These are phyloP conservation scores for Acipenser transmontanus DNA, from an alignment of 2,797 vertebrate species.

Conservation along the genomic window DNA sequence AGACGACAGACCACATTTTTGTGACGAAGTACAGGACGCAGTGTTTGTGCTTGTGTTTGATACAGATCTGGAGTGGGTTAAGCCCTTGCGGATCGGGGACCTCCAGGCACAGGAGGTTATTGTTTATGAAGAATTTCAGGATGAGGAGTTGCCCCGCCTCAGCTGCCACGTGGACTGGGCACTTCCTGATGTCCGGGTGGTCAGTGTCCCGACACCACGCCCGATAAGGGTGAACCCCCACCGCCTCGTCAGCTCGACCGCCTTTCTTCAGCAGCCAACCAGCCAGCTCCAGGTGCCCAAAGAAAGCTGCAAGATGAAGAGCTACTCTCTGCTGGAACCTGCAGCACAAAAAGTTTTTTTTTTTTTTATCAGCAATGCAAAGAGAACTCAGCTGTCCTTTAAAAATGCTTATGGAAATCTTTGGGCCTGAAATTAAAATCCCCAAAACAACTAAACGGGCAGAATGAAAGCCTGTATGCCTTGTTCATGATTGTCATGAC, in stretches of 20 bases:
- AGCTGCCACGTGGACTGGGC: conserved; percentile 56
- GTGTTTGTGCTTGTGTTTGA: conserved; percentile 45
- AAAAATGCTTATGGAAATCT: not conserved
- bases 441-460: too few relatives aligned
- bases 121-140: conserved; percentile 61
- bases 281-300: conserved; percentile 56
- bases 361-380: not conserved
- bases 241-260: conserved; percentile 42
- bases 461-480: too few relatives aligned
- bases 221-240: conserved; percentile 57
- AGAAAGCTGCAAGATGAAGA: conserved; percentile 59
- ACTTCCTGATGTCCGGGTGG: conserved; percentile 52
- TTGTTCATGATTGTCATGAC: too few relatives aligned
- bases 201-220: conserved; percentile 60
- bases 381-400: not conserved
- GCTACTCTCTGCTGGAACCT: conserved; percentile 69
- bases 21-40: conserved; percentile 53
- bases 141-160: conserved; percentile 57
- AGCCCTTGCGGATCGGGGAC: conserved; percentile 46
- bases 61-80: conserved; percentile 51
- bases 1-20: conserved; percentile 59
- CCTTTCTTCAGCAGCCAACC: conserved; percentile 58
- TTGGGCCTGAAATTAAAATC: not conserved
- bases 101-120: conserved; percentile 45
- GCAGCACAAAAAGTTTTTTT: conserved; percentile 9